Percentiles rank a stretch among this genome's conserved stretches.
phyloP scores from a whole-genome alignment of 2,888 invertebrate species.

The Chrysotoxum bicinctum region DNA sequence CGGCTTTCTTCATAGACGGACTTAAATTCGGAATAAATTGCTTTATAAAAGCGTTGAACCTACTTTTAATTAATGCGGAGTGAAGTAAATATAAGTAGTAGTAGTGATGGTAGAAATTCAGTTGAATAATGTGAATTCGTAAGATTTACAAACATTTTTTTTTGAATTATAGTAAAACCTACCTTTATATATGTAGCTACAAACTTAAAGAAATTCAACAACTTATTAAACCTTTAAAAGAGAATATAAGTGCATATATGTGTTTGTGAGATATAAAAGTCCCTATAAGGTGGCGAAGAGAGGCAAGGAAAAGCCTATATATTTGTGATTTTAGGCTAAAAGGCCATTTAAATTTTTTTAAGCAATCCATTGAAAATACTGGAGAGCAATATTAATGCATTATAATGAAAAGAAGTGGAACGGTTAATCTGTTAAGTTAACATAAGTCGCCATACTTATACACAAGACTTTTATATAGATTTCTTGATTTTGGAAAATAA shows the following conservation, averaged over 20 bases:
- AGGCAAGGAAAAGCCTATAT: constrained; percentile 26
- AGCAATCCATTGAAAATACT: constrained; percentile 1
- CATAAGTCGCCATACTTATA: not conserved
- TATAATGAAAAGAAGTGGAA: constrained; percentile 11
- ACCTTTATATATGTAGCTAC: not conserved
- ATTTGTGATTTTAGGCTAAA: constrained; percentile 24
- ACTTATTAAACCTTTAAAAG: not conserved
- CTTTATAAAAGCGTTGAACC: constrained; percentile 46
- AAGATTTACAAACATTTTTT: constrained; percentile 20
- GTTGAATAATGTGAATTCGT: constrained; percentile 20
- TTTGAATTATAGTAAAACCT: not conserved
- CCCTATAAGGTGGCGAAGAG: constrained; percentile 17
- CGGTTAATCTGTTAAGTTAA: not conserved
- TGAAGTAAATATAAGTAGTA: constrained; percentile 56
- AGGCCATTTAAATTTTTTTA: constrained; percentile 8
- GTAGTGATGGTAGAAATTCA: constrained; percentile 65
- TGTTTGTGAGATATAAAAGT: constrained; percentile 22
- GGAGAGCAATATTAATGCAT: not conserved
- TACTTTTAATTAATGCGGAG: constrained; percentile 37
- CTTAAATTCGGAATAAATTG: constrained; percentile 76
- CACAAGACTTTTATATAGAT: not conserved
- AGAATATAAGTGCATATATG: not conserved
- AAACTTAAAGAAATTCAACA: not conserved
- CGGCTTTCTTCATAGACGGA: constrained; percentile 81
- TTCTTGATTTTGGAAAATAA: constrained; percentile 3